Base-by-base conservation (phyloP, 2,797 vertebrate genomes). In the Malurus splendens region DNA sequence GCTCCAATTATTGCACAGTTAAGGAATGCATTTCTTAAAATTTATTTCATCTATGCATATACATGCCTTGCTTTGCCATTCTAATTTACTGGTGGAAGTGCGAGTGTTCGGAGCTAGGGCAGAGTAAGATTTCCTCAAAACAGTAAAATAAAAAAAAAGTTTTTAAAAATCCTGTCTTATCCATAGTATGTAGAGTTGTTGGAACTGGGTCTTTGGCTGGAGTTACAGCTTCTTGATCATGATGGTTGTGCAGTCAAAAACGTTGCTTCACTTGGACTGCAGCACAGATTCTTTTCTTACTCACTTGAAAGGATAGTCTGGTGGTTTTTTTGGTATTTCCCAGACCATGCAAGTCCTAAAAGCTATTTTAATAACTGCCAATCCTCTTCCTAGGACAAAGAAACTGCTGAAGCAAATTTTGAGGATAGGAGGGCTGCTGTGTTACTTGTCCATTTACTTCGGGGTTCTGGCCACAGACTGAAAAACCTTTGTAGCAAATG, bases 271-370 rank as follows among this genome's bases (percentile, higher is more conserved):
- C 67, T 83, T 67, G 48, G 68, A 91, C 79, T 91, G 66, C 78
- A 85, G 86, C 92, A 61, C 68, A 84, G 54, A 91, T 86, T 75
- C 90, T 91, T 59, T 87, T 84, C 64, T 72, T 79, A 64, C 6
- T 65, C 51, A 51, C 48, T 84, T 92, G 67, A 87, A 84, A 90
- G 33, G 52, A 25, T 28, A 74, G 17, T 64, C 24, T 89, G 28
- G 20, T 73, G 44, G 3, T 7, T 78, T 42, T 84, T 65, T 51
- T 42, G 38, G 1, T 77, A 23, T 64, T 93, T 88, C 39, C 33
- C 56, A 67, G 68, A 83, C 77, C 25, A 8, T 59, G 48, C 57
- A 84, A 86, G 61, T 64, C 45, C 51, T 18, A 17, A 27, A 77
- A 92, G 73, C 78, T 91, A 60, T 68, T 92, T 92, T 67, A 51